phyloP scores from a whole-genome alignment of 2,113 vertebrate genomes.

The Holacanthus passer region DNA sequence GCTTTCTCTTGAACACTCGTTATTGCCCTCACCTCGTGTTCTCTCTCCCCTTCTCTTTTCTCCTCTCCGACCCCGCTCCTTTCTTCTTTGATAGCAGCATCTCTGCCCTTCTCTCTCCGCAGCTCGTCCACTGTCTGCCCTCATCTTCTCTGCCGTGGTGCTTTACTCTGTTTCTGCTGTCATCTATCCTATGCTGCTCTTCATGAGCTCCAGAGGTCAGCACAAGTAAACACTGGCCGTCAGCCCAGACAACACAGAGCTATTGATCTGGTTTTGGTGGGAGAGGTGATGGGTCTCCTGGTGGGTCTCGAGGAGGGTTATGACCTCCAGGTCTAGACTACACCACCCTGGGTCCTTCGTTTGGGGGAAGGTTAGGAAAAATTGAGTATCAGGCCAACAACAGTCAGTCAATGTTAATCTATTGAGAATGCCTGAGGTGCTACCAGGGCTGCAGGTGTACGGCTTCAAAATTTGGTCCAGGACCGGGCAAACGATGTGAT shows the following conservation, averaged over 20 bases:
- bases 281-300: constrained; percentile 64
- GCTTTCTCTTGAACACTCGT: constrained; percentile 35
- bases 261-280: constrained; percentile 73
- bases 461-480: constrained; percentile 17
- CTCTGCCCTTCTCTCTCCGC: constrained; percentile 48
- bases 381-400: constrained; percentile 30
- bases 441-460: constrained; percentile 19
- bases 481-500: background rate
- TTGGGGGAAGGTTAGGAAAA: constrained; percentile 24
- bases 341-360: constrained; percentile 32
- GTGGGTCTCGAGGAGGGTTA: constrained; percentile 58
- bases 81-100: constrained; percentile 58
- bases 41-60: constrained; percentile 33
- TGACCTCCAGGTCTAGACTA: constrained; percentile 57
- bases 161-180: constrained; percentile 29
- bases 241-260: constrained; percentile 63
- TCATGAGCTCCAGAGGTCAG: constrained; percentile 71
- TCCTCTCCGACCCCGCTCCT: constrained; percentile 42
- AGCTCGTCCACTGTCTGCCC: constrained; percentile 58
- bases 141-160: constrained; percentile 17
- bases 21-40: constrained; percentile 52
- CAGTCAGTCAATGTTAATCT: constrained; percentile 31
- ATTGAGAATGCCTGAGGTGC: constrained; percentile 19
- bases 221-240: constrained; percentile 68
- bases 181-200: constrained; percentile 53